These are phyloP conservation scores for Archaeoteleia sp. DNA, from an alignment of 2,888 invertebrate species.

Conservation along the genomic window DNA sequence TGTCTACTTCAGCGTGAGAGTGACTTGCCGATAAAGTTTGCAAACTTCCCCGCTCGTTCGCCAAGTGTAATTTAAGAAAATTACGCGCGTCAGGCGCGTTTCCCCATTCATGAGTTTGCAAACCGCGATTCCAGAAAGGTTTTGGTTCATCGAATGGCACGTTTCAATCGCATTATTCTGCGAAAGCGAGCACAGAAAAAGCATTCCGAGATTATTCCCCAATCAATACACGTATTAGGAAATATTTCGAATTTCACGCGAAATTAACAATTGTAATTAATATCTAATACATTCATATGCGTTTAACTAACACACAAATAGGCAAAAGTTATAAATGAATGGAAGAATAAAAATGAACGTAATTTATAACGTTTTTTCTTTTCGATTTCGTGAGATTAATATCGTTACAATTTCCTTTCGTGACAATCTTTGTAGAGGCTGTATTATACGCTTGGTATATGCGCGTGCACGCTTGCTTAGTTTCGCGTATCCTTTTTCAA, in stretches of 20 bases:
- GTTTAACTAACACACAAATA: too few relatives aligned
- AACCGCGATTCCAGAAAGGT: constrained; percentile 26
- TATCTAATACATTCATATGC: too few relatives aligned
- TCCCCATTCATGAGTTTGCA: constrained; percentile 45
- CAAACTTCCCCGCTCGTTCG: constrained; percentile 39
- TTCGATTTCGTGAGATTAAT: too few relatives aligned
- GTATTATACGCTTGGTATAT: neutral
- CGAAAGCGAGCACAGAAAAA: constrained; percentile 37
- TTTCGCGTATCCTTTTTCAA: neutral
- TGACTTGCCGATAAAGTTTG: constrained; percentile 42
- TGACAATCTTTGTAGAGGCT: neutral
- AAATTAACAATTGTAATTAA: too few relatives aligned
- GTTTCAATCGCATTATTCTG: constrained; percentile 47
- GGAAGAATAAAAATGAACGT: too few relatives aligned
- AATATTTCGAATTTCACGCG: too few relatives aligned
- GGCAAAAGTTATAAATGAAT: too few relatives aligned
- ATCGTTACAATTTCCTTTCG: too few relatives aligned
- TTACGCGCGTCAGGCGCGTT: constrained; percentile 46
- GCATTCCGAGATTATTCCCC: constrained; percentile 19
- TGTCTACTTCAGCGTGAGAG: constrained; percentile 28
- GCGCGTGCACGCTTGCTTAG: neutral
- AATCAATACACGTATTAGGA: too few relatives aligned
- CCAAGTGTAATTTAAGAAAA: constrained; percentile 49
- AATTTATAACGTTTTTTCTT: too few relatives aligned
- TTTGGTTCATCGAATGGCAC: constrained; percentile 43